phyloP scores from a whole-genome alignment of 2,113 vertebrate genomes.

The Nothobranchius furzeri region DNA sequence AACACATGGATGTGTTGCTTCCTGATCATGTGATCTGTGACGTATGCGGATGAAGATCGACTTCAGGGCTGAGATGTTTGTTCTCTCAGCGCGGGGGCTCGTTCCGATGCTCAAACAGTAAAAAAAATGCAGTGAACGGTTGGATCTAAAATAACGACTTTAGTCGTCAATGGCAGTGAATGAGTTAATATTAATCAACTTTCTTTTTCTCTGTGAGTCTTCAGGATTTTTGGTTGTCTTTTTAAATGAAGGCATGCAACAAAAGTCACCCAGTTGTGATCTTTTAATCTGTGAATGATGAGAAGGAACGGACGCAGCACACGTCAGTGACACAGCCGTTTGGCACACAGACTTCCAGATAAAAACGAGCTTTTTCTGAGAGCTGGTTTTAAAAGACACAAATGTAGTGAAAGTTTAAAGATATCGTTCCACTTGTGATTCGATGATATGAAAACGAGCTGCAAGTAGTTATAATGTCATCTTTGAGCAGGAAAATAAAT shows the following conservation, averaged over 20 bases:
- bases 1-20: too few species aligned
- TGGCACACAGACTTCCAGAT: conserved; percentile 28
- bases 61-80: too few species aligned
- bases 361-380: neutral
- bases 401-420: conserved; percentile 31
- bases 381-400: conserved; percentile 51
- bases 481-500: neutral
- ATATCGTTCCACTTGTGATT: neutral
- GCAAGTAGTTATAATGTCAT: neutral
- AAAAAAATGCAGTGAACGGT: too few species aligned
- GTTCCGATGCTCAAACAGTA: too few species aligned
- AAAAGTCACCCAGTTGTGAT: neutral
- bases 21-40: too few species aligned
- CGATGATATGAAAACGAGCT: neutral
- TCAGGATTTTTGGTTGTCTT: conserved; percentile 11
- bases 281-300: neutral
- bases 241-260: neutral
- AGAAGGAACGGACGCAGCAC: conserved; percentile 2
- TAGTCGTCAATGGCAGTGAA: too few species aligned
- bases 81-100: too few species aligned
- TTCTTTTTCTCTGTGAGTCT: conserved; percentile 6
- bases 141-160: too few species aligned
- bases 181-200: conserved; percentile 10
- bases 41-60: too few species aligned
- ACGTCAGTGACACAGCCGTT: conserved; percentile 22